Conservation (phyloP, 2,888 invertebrate species). For the Nephrotoma guestfalica region DNA sequence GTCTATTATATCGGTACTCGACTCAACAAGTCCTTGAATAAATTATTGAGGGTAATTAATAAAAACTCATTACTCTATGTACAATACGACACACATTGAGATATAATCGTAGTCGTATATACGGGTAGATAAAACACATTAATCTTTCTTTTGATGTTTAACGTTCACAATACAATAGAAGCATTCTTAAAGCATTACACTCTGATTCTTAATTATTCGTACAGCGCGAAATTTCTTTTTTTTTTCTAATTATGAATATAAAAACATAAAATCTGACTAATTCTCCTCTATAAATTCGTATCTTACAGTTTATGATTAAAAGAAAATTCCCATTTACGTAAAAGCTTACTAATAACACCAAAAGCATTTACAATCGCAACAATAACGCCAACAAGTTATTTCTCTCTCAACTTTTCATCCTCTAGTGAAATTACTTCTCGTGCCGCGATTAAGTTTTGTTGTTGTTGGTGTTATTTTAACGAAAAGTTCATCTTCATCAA, state of each 20-base stretch:
- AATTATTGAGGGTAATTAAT: background rate
- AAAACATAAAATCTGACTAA: background rate
- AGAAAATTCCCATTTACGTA: background rate
- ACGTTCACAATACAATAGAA: background rate
- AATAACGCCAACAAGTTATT: background rate
- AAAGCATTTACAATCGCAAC: background rate
- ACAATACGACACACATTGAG: background rate
- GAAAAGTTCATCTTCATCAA: background rate
- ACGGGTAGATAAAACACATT: background rate
- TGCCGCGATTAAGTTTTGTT: background rate
- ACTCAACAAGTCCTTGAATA: background rate
- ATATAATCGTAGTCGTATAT: background rate
- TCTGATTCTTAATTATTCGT: background rate
- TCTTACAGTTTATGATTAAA: background rate
- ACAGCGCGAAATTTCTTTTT: background rate
- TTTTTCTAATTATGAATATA: too few species aligned
- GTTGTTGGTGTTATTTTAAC: background rate
- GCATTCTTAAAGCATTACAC: background rate
- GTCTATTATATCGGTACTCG: too few species aligned
- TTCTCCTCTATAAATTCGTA: background rate
- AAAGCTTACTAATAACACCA: background rate
- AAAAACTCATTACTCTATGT: background rate
- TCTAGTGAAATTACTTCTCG: background rate
- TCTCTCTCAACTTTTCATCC: background rate
- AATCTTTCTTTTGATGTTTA: background rate